phyloP scores from a whole-genome alignment of 2,113 vertebrate species.

The Pseudorasbora parva region DNA sequence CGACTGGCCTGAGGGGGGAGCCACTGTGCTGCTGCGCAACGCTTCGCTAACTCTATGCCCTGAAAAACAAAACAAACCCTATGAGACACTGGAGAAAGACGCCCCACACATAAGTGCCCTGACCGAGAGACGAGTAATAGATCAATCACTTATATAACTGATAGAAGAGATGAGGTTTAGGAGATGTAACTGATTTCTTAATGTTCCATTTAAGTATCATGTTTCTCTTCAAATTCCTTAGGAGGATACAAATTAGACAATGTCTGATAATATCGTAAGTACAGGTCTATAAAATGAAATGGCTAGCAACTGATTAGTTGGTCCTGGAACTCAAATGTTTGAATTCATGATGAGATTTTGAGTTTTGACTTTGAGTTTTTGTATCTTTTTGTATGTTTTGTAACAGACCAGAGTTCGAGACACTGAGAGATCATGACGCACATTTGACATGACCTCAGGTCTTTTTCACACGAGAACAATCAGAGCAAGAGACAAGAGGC shows the following conservation, averaged over 20 bases:
- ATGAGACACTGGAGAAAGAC: conserved; percentile 33
- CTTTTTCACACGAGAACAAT: background rate
- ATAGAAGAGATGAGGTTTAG: background rate
- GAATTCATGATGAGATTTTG: background rate
- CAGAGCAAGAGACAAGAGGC: background rate
- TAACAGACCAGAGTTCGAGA: background rate
- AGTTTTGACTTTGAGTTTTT: background rate
- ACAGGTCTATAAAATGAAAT: background rate
- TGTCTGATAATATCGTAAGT: background rate
- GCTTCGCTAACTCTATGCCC: conserved; percentile 46
- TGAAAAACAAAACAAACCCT: conserved; percentile 50
- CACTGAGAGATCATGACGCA: background rate
- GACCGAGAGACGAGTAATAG: background rate
- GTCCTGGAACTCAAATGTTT: background rate
- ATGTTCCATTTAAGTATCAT: too few relatives aligned
- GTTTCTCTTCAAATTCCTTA: background rate
- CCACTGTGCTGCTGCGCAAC: conserved; percentile 53
- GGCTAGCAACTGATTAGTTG: background rate
- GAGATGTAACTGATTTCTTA: background rate
- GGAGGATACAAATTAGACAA: background rate
- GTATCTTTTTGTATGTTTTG: too few relatives aligned
- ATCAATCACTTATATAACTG: background rate
- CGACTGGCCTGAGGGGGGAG: conserved; percentile 55
- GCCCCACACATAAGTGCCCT: background rate
- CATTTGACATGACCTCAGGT: background rate